These are phyloP conservation scores for Philereme vetulata DNA, from an alignment of 2,888 invertebrate species.

Conservation along the genomic window DNA sequence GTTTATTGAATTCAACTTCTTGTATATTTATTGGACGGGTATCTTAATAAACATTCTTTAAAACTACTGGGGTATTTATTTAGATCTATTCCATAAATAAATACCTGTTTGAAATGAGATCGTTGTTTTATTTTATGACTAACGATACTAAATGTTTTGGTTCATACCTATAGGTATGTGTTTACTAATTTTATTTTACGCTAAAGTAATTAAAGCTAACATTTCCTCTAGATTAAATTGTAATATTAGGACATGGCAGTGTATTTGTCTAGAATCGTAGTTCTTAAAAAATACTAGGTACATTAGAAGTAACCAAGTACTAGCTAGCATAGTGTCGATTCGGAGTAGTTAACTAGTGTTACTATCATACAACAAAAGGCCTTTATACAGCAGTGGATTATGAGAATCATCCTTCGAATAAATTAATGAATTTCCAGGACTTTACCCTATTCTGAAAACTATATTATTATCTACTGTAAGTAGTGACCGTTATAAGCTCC, in stretches of 20 bases:
- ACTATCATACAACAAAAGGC: background rate
- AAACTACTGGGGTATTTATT: background rate
- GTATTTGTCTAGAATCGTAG: background rate
- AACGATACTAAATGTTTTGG: constrained; percentile 14
- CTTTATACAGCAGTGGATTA: too few relatives aligned
- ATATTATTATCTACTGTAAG: too few relatives aligned
- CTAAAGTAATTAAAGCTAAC: constrained; percentile 8
- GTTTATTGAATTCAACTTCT: too few relatives aligned
- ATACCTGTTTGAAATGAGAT: constrained; percentile 33
- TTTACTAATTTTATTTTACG: constrained; percentile 5
- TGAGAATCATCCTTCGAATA: too few relatives aligned
- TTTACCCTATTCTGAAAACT: too few relatives aligned
- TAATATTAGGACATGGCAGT: constrained; percentile 7
- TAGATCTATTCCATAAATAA: constrained; percentile 23
- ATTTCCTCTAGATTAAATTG: constrained; percentile 2
- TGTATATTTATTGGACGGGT: too few relatives aligned
- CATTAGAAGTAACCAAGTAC: background rate
- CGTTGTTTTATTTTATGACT: constrained; percentile 48
- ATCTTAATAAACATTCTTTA: background rate
- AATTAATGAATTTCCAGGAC: too few relatives aligned
- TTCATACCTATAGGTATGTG: background rate
- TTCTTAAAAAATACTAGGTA: background rate
- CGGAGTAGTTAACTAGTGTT: too few relatives aligned
- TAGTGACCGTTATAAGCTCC: too few relatives aligned
- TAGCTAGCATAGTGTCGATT: background rate